Evolutionary conservation across 2,888 invertebrate genomes (phyloP).

Genomic region (Macaria liturata): DNA sequence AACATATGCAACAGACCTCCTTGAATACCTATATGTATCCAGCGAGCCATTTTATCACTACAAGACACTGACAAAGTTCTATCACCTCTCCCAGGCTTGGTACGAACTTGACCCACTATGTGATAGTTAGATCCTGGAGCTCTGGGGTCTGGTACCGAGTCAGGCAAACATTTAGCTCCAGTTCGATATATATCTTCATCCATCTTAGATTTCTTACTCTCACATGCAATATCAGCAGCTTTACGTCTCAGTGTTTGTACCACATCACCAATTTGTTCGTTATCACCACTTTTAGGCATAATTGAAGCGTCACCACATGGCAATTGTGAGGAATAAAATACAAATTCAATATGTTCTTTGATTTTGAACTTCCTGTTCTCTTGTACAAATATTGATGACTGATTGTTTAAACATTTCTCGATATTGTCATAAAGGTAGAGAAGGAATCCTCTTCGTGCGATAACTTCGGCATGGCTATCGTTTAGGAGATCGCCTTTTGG

Average conservation of each 20-base stretch:
- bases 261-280: slow-evolving; percentile 57
- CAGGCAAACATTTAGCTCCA: slow-evolving; percentile 92
- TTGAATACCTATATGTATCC: slow-evolving; percentile 93
- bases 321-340: slow-evolving; percentile 93
- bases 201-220: slow-evolving; percentile 47
- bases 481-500: slow-evolving; percentile 88
- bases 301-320: slow-evolving; percentile 98
- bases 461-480: slow-evolving; percentile 96
- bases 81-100: slow-evolving; percentile 96
- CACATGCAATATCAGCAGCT: slow-evolving; percentile 40
- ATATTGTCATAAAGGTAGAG: slow-evolving; percentile 89
- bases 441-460: slow-evolving; percentile 92
- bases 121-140: slow-evolving; percentile 85
- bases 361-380: slow-evolving; percentile 70
- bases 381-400: slow-evolving; percentile 57
- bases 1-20: slow-evolving; percentile 90
- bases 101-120: slow-evolving; percentile 87
- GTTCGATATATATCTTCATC: slow-evolving; percentile 86
- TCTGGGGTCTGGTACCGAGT: slow-evolving; percentile 82
- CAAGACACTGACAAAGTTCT: slow-evolving; percentile 95
- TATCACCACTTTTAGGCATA: slow-evolving; percentile 80
- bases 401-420: slow-evolving; percentile 52
- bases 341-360: slow-evolving; percentile 85
- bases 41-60: slow-evolving; percentile 96
- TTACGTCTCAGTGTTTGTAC: slow-evolving; percentile 49